These are phyloP conservation scores for Leuciscus idus DNA, from an alignment of 2,113 vertebrate species.

Conservation along the genomic window DNA sequence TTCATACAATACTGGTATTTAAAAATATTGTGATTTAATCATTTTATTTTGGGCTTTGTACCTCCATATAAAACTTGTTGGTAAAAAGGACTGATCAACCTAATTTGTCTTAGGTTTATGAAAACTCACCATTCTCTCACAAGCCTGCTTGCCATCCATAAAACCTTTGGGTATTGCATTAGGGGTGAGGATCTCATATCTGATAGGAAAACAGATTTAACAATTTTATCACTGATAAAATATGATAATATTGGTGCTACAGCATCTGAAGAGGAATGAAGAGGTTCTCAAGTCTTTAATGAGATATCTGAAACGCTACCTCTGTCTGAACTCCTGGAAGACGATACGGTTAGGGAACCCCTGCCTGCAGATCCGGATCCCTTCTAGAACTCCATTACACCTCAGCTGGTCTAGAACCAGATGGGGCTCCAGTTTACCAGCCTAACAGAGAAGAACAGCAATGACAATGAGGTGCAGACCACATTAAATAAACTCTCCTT, in stretches of 20 bases:
- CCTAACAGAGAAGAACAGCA: slow-evolving; percentile 69
- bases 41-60: not conserved
- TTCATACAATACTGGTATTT: not conserved
- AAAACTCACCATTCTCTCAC: slow-evolving; percentile 90
- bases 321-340: slow-evolving; percentile 98
- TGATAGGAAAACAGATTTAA: slow-evolving; percentile 61
- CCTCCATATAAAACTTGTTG: not conserved
- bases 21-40: not conserved
- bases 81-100: not conserved
- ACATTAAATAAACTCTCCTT: not conserved
- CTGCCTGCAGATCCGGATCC: slow-evolving; percentile 96
- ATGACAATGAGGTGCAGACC: not conserved
- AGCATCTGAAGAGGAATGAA: not conserved
- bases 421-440: slow-evolving; percentile 95
- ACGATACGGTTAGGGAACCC: slow-evolving; percentile 98
- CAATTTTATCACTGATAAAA: not conserved
- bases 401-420: slow-evolving; percentile 95
- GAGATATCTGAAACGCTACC: slow-evolving; percentile 70
- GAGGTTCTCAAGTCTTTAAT: not conserved
- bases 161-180: slow-evolving; percentile 98
- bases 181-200: slow-evolving; percentile 97
- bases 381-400: slow-evolving; percentile 95
- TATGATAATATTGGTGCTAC: not conserved
- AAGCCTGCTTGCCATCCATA: slow-evolving; percentile 99
- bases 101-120: not conserved